Evolutionary conservation across 2,113 vertebrate species (phyloP), one percentile per base, ranked within the genome.

Genomic region (Rafetus swinhoei): DNA sequence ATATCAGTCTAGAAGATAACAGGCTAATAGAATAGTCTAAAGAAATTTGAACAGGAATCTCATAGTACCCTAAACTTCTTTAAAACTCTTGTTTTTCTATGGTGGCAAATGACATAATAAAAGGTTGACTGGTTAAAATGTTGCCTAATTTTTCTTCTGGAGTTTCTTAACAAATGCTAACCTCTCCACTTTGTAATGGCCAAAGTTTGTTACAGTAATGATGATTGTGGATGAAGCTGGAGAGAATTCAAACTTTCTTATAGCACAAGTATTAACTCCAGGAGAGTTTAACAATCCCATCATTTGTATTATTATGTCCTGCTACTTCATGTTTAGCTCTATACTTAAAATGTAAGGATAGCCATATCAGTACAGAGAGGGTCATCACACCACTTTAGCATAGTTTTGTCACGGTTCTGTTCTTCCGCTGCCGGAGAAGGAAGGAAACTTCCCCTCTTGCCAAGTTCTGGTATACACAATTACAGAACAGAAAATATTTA

Each of bases 61-160:
- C 89, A 88, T 86, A 57, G 88, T 56, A 29, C 52, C 12, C 22
- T 81, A 29, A 32, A 87, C 3, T 69, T 85, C 24, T 77, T 90
- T 65, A 93, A 95, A 93, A 82, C 60, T 6, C 39, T 35, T 87
- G 13, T 54, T 91, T 87, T 92, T 29, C 86, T 86, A 92, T 52
- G 32, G 72, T 7, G n/a, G 10, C 53, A 88, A 52, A 57, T 57
- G 22, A 80, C 45, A 95, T 65, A 86, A 79, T 35, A 69, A 86
- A 87, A 85, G n/a, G 11, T 2, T 95, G 54, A 81, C 35, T 11
- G 62, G 57, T 6, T 87, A 89, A 53, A 1, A 1, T 74, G 25
- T 59, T 76, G 72, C 8, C 10, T 65, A 39, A 5, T 29, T 87
- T 24, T 45, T 53, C 59, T 87, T 85, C 52, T 12, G 0, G 6